Base-by-base conservation (phyloP, 1,140 invertebrate species). In the Bombus balteatus region DNA sequence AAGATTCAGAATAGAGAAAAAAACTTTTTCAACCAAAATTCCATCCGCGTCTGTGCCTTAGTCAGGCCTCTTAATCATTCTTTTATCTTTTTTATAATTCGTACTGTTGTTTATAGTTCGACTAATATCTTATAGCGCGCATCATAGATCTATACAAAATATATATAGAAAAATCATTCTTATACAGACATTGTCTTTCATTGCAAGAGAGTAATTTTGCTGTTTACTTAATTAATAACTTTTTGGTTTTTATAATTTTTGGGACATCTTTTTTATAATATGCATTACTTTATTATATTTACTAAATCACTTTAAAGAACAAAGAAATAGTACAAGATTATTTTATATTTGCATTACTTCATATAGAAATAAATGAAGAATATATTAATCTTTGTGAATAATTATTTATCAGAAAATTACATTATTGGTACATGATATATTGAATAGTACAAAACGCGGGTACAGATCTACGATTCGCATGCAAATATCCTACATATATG, bases 401-500 rank as follows among this genome's bases (percentile, higher is more conserved):
- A 71, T 39, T 37, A 32, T 66, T 66, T 66, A n/a, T 2, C 10
- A 34, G 0, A 43, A 43, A n/a, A 0, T 70, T 81, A n/a, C n/a
- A 41, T 66, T 43, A 37, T 59, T 37, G 15, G 13, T 62, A 28
- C 4, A 47, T 6, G 10, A 74, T 65, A n/a, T 8, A 32, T 74
- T 15, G 5, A 13, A 75, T 15, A 39, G 22, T 70, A 10, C n/a
- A 1, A 39, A 76, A 82, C 39, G 70, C 81, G 75, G 80, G 79
- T 90, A 90, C 79, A 90, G 80, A 83, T 79, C 83, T 73, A 90
- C 66, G 71, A 37, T 57, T 72, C 41, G 68, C 78, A 65, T 57
- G 34, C 25, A 81, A 53, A 65, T 81, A 53, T 77, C 72, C 37
- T 75, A 89, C 72, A 83, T 62, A 86, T 71, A 83, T 71, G 8